Evolutionary conservation across 1,140 invertebrate species (phyloP), one percentile per base, ranked within the genome.

Genomic region (Nebria ingens): DNA sequence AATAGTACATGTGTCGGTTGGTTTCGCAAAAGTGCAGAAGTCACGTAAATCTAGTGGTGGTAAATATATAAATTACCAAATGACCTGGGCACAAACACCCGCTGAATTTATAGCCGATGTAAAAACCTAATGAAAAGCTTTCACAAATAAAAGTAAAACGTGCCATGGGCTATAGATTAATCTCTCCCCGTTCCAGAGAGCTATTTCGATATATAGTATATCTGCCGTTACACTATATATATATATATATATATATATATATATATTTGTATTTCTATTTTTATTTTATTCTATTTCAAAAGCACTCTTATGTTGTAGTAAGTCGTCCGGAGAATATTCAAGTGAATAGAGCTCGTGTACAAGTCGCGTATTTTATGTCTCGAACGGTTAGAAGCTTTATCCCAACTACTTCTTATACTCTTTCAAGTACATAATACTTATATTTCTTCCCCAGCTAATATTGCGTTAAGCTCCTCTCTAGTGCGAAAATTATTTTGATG

Each of bases 51-150:
- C 9, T 45, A 11, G 6, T 17, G 3, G 40, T 45, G 40, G 40
- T 45, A 45, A 45, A 45, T 45, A 45, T 45, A 45, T 45, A 45
- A 45, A 45, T 45, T 45, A 45, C 40, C 40, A 45, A 45, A 45
- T 45, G 40, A 45, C 40, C 40, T 45, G 40, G 40, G 17, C 40
- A 45, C 40, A 45, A 45, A 45, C 40, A 45, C 40, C 9, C 40
- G 40, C 9, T 45, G 40, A 17, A 45, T 45, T 45, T 45, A 45
- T 45, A 17, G 40, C 40, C 40, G 40, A 45, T 45, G 40, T 45
- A 45, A 45, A 45, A 45, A 45, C 40, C 6, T 45, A 45, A 45
- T 45, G 40, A 45, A 45, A 45, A 45, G 40, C 40, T 45, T 45
- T 45, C 17, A 45, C 40, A 45, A 45, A 45, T 45, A 45, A 45